A percentile compares a stretch with the other conserved stretches of the same genome.
phyloP scores from a whole-genome alignment of 92 coral and sea anemone genomes.

The Palythoa caribaeorum region DNA sequence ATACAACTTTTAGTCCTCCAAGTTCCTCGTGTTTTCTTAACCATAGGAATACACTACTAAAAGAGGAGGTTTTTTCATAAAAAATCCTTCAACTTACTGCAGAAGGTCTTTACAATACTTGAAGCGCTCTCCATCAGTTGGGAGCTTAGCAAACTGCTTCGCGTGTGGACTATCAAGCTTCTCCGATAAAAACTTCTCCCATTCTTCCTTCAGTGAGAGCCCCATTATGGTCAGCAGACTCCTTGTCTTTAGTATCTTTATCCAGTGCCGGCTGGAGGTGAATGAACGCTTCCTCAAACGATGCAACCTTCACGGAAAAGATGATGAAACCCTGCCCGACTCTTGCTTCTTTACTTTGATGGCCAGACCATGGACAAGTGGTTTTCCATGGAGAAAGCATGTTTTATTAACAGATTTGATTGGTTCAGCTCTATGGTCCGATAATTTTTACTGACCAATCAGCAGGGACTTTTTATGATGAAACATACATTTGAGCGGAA shows the following conservation, averaged over 20 bases:
- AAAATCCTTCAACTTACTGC: conserved; percentile 63
- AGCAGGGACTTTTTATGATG: background rate
- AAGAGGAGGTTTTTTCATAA: background rate
- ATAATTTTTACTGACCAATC: conserved; percentile 39
- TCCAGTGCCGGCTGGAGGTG: conserved; percentile 11
- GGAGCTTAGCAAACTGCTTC: conserved; percentile 83
- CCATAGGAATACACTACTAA: background rate
- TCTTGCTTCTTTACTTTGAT: conserved; percentile 2
- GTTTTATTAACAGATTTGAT: background rate
- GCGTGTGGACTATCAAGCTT: conserved; percentile 76
- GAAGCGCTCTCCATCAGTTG: conserved; percentile 86
- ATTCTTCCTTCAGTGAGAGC: conserved; percentile 72
- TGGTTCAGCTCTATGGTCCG: conserved; percentile 14
- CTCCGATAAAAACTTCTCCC: conserved; percentile 85
- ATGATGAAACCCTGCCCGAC: conserved; percentile 27
- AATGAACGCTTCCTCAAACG: background rate
- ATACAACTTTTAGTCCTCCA: background rate
- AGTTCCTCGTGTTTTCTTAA: background rate
- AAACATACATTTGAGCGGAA: no score
- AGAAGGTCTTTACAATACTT: conserved; percentile 79
- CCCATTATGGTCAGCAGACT: conserved; percentile 52
- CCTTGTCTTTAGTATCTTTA: background rate
- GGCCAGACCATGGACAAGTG: conserved; percentile 19
- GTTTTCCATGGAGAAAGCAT: conserved; percentile 42
- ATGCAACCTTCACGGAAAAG: conserved; percentile 11